Evolutionary conservation across 1,140 invertebrate species (phyloP), one percentile per base, ranked within the genome.

Genomic region (Meloidogyne hapla): DNA sequence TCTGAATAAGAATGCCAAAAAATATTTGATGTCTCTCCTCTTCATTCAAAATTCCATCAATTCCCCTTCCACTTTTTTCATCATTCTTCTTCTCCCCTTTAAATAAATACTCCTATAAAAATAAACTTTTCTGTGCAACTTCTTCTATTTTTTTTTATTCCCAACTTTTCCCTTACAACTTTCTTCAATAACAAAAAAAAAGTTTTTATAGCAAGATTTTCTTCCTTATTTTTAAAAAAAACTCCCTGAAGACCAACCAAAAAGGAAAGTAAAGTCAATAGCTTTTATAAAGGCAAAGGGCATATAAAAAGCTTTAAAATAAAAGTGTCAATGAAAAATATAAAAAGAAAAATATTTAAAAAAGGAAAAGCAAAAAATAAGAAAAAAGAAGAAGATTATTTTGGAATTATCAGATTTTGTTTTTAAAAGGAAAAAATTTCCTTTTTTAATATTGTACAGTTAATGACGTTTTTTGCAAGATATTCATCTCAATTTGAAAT

Each of bases 391-490:
- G 18, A n/a, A 21, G 48, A n/a, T n/a, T 56, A 6, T 56, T 56
- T 56, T 56, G 18, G 48, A 56, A 56, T 56, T 56, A 56, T 56
- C 48, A n/a, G 48, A 56, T 56, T 56, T 56, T 56, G n/a, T 38
- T 45, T 1, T 45, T 8, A 1, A 15, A 15, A 45, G 18, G 13
- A 2, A 15, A 8, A n/a, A 6, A n/a, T 56, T 56, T n/a, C n/a
- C n/a, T 21, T 6, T 56, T 56, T 56, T 18, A 42, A 42, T 42
- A 42, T n/a, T n/a, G n/a, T n/a, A n/a, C n/a, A n/a, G n/a, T n/a
- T 33, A 33, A 33, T 33, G 33, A 4, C 33, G 33, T 33, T 56
- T 56, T 56, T 56, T 56, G 13, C 13, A 42, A 13, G 2, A 42
- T 42, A 12, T 56, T n/a, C 5, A 9, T 56, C 3, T 56, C 0